Evolutionary conservation across 2,113 vertebrate genomes (phyloP).

Genomic region (Cynocephalus volans): DNA sequence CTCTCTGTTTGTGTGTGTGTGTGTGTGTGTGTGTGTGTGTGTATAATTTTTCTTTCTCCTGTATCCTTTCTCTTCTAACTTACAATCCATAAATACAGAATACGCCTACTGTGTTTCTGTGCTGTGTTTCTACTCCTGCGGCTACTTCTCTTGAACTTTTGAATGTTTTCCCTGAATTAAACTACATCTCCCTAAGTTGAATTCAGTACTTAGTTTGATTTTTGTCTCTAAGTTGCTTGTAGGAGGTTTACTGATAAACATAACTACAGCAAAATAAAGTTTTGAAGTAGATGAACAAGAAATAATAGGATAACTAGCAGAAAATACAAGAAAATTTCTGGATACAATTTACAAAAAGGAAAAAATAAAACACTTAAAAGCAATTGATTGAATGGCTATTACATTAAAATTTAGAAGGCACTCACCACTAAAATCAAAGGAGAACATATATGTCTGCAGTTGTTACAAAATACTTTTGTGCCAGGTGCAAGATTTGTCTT

Average conservation of each 20-base stretch:
- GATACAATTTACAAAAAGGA: not conserved
- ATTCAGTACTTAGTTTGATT: not conserved
- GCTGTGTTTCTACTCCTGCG: not conserved
- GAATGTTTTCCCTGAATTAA: not conserved
- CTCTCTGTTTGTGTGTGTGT: not conserved
- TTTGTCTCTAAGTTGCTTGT: not conserved
- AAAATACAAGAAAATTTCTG: not conserved
- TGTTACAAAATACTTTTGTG: not conserved
- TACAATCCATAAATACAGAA: not conserved
- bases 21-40: too few species aligned
- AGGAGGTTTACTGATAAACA: not conserved
- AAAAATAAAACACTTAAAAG: not conserved
- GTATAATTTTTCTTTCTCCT: not conserved
- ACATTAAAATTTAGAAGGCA: not conserved
- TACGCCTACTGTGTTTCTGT: not conserved
- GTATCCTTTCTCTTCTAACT: not conserved
- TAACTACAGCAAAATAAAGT: not conserved
- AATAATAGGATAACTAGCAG: not conserved
- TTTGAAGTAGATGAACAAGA: not conserved
- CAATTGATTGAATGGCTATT: not conserved
- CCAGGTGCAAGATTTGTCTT: not conserved
- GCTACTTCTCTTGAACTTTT: not conserved
- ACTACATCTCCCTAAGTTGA: not conserved
- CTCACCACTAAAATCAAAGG: not conserved
- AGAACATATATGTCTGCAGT: not conserved